These are phyloP conservation scores for Zoanthus gigantus DNA, from an alignment of 92 coral and sea anemone species.

Conservation along the genomic window DNA sequence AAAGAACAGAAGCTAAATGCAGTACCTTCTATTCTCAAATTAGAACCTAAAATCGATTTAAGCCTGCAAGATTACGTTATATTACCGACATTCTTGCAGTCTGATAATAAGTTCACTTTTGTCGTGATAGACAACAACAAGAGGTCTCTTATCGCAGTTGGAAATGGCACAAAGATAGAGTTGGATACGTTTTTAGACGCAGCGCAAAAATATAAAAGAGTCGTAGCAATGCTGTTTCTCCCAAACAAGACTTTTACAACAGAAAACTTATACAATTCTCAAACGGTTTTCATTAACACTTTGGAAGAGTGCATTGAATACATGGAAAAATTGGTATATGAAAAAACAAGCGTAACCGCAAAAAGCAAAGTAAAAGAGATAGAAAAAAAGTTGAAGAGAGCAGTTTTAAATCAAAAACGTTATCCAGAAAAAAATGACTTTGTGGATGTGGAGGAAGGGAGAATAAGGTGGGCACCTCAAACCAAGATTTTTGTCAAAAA, in stretches of 20 bases:
- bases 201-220: not conserved
- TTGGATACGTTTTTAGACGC: not conserved
- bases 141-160: not conserved
- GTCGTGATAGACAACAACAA: not conserved
- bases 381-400: not conserved
- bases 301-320: not conserved
- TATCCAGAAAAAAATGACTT: not conserved
- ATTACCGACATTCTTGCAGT: not conserved
- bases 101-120: not conserved
- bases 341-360: not conserved
- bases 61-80: not conserved
- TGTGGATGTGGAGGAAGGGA: constrained; percentile 3
- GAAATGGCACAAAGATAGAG: not conserved
- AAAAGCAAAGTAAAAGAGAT: not conserved
- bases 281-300: too few relatives aligned
- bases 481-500: not conserved
- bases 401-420: not conserved
- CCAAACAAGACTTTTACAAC: not conserved
- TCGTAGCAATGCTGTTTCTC: not conserved
- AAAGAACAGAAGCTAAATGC: not conserved
- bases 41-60: not conserved
- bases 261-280: not conserved
- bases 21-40: not conserved
- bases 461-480: not conserved
- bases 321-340: not conserved